A percentile compares a stretch with the other conserved stretches of the same genome.
phyloP scores from a whole-genome alignment of 2,888 invertebrate genomes.

The Hypomecis atomaria region DNA sequence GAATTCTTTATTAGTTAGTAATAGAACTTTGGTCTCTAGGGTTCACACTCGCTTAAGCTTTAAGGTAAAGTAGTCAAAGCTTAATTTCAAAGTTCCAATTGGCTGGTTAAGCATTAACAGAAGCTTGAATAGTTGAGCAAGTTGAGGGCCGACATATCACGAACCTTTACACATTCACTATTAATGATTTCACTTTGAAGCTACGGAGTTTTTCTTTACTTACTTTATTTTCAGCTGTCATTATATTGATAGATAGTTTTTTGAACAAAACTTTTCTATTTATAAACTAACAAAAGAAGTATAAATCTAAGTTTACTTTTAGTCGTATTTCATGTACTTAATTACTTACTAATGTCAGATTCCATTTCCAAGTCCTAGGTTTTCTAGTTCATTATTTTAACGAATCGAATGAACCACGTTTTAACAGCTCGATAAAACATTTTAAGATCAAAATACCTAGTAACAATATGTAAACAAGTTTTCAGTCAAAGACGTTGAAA shows the following conservation, averaged over 20 bases:
- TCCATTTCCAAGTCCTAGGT: too few species aligned
- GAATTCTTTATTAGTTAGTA: constrained; percentile 1
- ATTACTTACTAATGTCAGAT: too few species aligned
- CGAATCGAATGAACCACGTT: too few species aligned
- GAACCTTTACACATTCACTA: constrained; percentile 41
- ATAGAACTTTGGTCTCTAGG: constrained; percentile 1
- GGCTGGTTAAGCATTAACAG: constrained; percentile 18
- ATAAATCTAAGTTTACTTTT: too few species aligned
- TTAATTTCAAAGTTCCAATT: constrained; percentile 17
- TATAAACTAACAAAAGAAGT: too few species aligned
- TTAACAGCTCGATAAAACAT: not conserved
- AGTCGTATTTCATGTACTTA: too few species aligned
- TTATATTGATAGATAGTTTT: too few species aligned
- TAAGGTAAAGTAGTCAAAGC: constrained; percentile 3
- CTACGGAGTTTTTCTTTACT: not conserved
- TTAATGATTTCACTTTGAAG: constrained; percentile 2
- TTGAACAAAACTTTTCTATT: too few species aligned
- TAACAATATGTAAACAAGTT: not conserved
- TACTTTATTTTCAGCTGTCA: not conserved
- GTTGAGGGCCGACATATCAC: constrained; percentile 42
- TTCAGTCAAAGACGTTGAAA: not conserved
- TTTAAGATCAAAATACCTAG: not conserved
- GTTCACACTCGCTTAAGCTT: constrained; percentile 4
- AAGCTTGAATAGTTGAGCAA: constrained; percentile 17
- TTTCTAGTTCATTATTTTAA: too few species aligned